phyloP scores from a whole-genome alignment of 2,797 vertebrate species.

The Sebastes aleutianus region DNA sequence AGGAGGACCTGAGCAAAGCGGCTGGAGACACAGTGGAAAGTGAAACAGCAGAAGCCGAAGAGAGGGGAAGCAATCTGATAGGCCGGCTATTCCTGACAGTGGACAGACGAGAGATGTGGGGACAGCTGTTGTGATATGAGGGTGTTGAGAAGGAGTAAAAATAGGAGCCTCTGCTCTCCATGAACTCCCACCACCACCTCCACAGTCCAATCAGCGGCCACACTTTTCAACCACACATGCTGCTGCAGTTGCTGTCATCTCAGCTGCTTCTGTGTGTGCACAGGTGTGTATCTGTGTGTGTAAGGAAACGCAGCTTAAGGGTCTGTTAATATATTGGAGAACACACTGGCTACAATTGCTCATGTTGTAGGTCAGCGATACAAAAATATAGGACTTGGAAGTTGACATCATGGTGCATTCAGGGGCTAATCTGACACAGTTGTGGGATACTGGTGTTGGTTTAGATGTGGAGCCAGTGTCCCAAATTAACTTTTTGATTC shows the following conservation, averaged over 20 bases:
- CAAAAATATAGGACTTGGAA: not conserved
- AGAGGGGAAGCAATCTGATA: conserved; percentile 44
- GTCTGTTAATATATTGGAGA: not conserved
- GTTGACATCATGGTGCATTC: not conserved
- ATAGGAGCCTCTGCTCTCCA: conserved; percentile 80
- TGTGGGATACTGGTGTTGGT: not conserved
- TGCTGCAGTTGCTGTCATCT: conserved; percentile 65
- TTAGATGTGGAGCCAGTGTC: not conserved
- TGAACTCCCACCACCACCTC: conserved; percentile 26
- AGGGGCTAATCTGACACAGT: not conserved
- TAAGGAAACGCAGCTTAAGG: not conserved
- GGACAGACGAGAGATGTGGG: conserved; percentile 64
- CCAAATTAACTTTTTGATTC: not conserved
- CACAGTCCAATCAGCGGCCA: conserved; percentile 46
- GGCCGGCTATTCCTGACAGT: conserved; percentile 76
- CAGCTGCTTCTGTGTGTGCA: conserved; percentile 54
- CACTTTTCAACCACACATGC: conserved; percentile 1
- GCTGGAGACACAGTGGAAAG: conserved; percentile 13
- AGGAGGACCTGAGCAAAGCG: conserved; percentile 40
- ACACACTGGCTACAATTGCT: not conserved
- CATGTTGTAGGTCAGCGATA: not conserved
- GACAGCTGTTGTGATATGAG: conserved; percentile 92
- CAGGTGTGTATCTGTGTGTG: not conserved
- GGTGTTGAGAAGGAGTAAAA: conserved; percentile 83
- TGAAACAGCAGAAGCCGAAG: conserved; percentile 27